These are phyloP conservation scores for Trachythela sp. DNA, from an alignment of 64 coral and sea anemone species.

Conservation along the genomic window DNA sequence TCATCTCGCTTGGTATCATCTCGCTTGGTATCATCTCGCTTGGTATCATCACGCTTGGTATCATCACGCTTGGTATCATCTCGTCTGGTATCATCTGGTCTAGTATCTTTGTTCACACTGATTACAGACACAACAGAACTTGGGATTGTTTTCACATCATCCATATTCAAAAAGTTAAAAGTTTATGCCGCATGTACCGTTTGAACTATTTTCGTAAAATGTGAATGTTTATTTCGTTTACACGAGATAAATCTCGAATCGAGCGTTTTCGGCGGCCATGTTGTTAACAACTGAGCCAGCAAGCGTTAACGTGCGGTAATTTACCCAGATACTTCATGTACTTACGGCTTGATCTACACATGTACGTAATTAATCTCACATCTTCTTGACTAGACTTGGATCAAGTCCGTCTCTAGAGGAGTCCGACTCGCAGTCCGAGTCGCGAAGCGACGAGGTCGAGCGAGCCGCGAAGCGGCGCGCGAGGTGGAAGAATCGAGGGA, in stretches of 20 bases:
- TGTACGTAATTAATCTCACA: too few relatives aligned
- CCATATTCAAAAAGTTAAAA: neutral
- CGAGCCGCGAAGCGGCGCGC: too few relatives aligned
- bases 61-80: neutral
- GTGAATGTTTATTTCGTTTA: too few relatives aligned
- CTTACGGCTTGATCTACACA: too few relatives aligned
- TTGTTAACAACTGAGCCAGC: neutral
- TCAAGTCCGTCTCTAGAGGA: too few relatives aligned
- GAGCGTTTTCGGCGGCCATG: neutral
- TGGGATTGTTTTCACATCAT: neutral
- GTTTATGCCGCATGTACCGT: neutral
- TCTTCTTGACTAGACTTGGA: too few relatives aligned
- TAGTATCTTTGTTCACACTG: neutral
- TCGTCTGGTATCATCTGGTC: neutral
- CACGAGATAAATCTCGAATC: too few relatives aligned
- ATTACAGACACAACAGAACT: neutral
- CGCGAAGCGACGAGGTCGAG: too few relatives aligned
- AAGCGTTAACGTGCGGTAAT: neutral
- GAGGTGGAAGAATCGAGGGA: too few relatives aligned
- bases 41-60: neutral
- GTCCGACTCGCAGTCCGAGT: too few relatives aligned
- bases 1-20: too few relatives aligned
- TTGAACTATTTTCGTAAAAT: too few relatives aligned
- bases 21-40: conserved; percentile 29
- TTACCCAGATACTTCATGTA: neutral